phyloP scores from a whole-genome alignment of 2,888 invertebrate species.

The Clusia tigrina region DNA sequence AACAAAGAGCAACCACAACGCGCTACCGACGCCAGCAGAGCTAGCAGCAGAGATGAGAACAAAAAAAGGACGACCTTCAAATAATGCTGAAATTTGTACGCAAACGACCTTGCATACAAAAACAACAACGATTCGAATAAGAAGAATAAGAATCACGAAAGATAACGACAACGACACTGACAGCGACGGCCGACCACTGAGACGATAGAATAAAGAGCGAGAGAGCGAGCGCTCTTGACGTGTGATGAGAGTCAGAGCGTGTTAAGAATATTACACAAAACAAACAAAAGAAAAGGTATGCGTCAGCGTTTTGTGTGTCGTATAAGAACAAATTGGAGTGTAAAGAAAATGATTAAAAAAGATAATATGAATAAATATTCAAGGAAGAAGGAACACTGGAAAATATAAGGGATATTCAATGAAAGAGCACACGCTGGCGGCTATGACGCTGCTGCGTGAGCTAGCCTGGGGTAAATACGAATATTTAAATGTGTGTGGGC shows the following conservation, averaged over 20 bases:
- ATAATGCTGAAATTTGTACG: constrained; percentile 65
- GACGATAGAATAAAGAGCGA: neutral
- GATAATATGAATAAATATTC: neutral
- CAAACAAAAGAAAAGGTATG: constrained; percentile 16
- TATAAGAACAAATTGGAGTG: neutral
- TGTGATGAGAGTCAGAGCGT: constrained; percentile 5
- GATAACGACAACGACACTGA: constrained; percentile 8
- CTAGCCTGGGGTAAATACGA: too few species aligned
- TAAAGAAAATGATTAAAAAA: constrained; percentile 7
- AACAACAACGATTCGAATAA: constrained; percentile 41
- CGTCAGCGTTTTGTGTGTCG: constrained; percentile 16
- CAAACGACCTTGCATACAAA: constrained; percentile 65
- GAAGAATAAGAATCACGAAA: constrained; percentile 9
- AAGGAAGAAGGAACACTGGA: neutral
- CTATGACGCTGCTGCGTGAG: too few species aligned
- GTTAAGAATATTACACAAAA: constrained; percentile 5
- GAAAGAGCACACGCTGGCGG: neutral
- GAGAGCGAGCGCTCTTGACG: neutral
- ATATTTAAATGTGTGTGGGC: too few species aligned
- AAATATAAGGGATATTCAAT: neutral
- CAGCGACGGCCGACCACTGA: neutral
- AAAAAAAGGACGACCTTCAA: constrained; percentile 66
- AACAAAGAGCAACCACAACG: constrained; percentile 28
- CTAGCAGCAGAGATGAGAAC: constrained; percentile 33
- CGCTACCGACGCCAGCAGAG: constrained; percentile 30